phyloP scores from a whole-genome alignment of 2,797 vertebrate species.

The Pseudomugil gertrudae region DNA sequence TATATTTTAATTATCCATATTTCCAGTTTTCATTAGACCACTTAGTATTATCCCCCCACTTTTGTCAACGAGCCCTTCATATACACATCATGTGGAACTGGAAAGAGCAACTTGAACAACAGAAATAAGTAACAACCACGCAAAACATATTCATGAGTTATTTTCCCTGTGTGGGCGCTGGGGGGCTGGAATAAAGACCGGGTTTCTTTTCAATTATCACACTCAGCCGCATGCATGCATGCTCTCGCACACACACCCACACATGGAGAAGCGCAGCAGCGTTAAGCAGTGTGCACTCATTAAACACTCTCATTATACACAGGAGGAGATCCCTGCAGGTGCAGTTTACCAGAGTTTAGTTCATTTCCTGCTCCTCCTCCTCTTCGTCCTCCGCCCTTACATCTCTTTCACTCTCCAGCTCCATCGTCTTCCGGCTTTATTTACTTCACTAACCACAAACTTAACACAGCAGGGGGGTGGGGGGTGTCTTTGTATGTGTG shows the following conservation, averaged over 20 bases:
- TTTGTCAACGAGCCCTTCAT: constrained; percentile 56
- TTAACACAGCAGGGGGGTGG: constrained; percentile 3
- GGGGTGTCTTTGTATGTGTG: constrained; percentile 21
- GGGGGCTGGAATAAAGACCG: constrained; percentile 69
- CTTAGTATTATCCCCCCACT: constrained; percentile 66
- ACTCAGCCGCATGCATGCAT: constrained; percentile 27
- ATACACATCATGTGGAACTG: constrained; percentile 31
- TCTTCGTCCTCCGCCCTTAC: constrained; percentile 19
- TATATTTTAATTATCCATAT: constrained; percentile 79
- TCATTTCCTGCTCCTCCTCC: constrained; percentile 70
- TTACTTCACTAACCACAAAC: constrained; percentile 43
- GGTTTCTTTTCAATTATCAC: constrained; percentile 82
- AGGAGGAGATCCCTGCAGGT: constrained; percentile 79
- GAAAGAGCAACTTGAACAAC: constrained; percentile 64
- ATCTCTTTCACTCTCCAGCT: constrained; percentile 24
- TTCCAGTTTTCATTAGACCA: constrained; percentile 65
- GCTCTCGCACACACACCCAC: constrained; percentile 14
- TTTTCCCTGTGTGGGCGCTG: constrained; percentile 62
- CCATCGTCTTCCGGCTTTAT: constrained; percentile 44
- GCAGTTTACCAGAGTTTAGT: constrained; percentile 79
- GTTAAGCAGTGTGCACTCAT: constrained; percentile 82
- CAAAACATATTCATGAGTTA: constrained; percentile 76
- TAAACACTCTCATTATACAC: constrained; percentile 83
- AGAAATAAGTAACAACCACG: constrained; percentile 52
- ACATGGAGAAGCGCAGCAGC: constrained; percentile 34